phyloP scores from a whole-genome alignment of 2,888 invertebrate species.

The Cheilosia impressa region DNA sequence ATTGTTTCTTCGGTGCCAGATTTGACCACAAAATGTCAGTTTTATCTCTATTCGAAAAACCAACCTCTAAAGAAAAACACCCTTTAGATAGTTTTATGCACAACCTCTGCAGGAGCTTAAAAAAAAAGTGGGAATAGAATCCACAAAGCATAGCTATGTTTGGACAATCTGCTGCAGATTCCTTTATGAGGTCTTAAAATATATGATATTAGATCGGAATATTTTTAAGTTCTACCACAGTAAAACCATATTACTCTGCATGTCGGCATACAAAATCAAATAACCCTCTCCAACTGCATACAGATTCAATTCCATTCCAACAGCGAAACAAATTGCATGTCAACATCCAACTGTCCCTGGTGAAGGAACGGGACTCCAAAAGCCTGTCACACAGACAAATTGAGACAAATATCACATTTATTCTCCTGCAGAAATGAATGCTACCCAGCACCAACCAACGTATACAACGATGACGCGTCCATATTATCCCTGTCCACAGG shows the following conservation, averaged over 20 bases:
- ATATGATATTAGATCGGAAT: too few relatives aligned
- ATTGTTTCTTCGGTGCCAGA: too few relatives aligned
- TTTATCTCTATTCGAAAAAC: too few relatives aligned
- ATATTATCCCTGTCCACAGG: conserved; percentile 42
- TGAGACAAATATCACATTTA: conserved; percentile 70
- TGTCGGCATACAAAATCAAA: conserved; percentile 2
- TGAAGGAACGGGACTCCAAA: conserved; percentile 51
- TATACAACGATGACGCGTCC: conserved; percentile 24
- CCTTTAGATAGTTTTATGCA: too few relatives aligned
- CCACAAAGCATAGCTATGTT: too few relatives aligned
- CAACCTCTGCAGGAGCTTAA: too few relatives aligned
- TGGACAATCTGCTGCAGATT: too few relatives aligned
- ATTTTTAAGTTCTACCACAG: too few relatives aligned
- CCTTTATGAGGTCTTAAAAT: too few relatives aligned
- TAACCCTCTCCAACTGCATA: not conserved
- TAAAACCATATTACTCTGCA: conserved; percentile 1
- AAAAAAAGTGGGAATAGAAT: too few relatives aligned
- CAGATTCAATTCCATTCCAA: conserved; percentile 6
- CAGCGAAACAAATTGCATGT: conserved; percentile 59
- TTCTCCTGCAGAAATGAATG: conserved; percentile 37
- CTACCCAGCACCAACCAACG: conserved; percentile 1
- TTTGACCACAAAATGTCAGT: too few relatives aligned
- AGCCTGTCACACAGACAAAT: conserved; percentile 69
- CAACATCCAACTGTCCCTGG: conserved; percentile 61
- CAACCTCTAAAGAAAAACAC: too few relatives aligned